Percentiles rank a stretch among this genome's conserved stretches.
Conservation (phyloP, 2,888 invertebrate genomes). For the Synergus gifuensis region DNA sequence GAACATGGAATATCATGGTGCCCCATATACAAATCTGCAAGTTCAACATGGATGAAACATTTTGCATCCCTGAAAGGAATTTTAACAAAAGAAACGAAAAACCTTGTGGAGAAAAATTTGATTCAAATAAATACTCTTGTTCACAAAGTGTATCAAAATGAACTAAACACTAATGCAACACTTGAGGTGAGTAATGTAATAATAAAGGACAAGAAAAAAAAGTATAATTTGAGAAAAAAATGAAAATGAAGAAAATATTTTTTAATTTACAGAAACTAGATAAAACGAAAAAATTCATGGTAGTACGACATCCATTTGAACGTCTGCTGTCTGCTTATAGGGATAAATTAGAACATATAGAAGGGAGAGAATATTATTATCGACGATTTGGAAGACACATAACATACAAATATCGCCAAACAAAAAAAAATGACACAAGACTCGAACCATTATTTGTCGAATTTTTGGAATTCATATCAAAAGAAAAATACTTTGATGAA, state of each 20-base stretch:
- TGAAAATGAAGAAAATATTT: neutral
- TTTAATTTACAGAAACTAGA: conserved; percentile 60
- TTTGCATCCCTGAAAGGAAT: conserved; percentile 63
- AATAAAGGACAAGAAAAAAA: neutral
- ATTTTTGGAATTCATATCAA: conserved; percentile 77
- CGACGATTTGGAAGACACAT: conserved; percentile 72
- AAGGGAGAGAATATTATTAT: conserved; percentile 71
- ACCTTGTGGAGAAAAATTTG: conserved; percentile 58
- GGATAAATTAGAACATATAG: conserved; percentile 78
- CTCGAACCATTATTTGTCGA: conserved; percentile 76
- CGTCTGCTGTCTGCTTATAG: conserved; percentile 79
- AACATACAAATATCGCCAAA: conserved; percentile 63
- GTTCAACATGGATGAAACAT: conserved; percentile 72
- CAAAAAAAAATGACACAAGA: conserved; percentile 54
- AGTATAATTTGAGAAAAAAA: neutral
- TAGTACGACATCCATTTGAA: conserved; percentile 80
- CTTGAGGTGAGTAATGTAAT: conserved; percentile 55
- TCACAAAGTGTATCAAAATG: conserved; percentile 64
- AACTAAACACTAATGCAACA: conserved; percentile 56
- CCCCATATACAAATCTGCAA: conserved; percentile 73
- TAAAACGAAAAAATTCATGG: conserved; percentile 69
- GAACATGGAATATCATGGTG: conserved; percentile 72
- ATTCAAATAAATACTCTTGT: conserved; percentile 68
- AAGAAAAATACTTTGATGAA: conserved; percentile 75
- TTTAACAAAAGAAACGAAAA: conserved; percentile 58